A percentile compares a stretch with the other conserved stretches of the same genome.
Evolutionary conservation across 2,888 invertebrate genomes (phyloP).

Genomic region (Aleiodes leptofemur): DNA sequence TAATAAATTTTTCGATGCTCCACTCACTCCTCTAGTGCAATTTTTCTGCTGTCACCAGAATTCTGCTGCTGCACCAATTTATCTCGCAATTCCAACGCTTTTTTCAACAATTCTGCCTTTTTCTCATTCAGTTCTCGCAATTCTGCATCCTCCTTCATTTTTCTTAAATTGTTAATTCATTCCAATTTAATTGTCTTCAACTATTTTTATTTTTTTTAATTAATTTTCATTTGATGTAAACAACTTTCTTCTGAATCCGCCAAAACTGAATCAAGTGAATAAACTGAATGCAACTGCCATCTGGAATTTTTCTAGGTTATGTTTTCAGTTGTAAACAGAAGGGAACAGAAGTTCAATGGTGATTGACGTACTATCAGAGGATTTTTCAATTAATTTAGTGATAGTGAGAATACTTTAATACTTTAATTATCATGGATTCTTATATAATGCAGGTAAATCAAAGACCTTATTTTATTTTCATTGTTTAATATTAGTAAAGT

Average conservation of each 20-base stretch:
- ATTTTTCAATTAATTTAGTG: background rate
- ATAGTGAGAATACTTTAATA: slow-evolving; percentile 7
- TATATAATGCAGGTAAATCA: slow-evolving; percentile 65
- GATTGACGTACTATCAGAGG: too few relatives aligned
- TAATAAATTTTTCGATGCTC: slow-evolving; percentile 8
- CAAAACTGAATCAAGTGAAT: background rate
- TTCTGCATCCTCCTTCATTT: slow-evolving; percentile 45
- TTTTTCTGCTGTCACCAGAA: background rate
- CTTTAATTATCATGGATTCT: slow-evolving; percentile 60
- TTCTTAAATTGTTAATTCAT: background rate
- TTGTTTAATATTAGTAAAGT: slow-evolving; percentile 28
- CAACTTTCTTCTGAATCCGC: too few relatives aligned
- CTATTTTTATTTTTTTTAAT: too few relatives aligned
- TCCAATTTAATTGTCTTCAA: too few relatives aligned
- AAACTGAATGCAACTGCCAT: background rate
- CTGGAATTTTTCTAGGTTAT: background rate
- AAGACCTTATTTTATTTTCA: slow-evolving; percentile 10
- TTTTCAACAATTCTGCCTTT: slow-evolving; percentile 47
- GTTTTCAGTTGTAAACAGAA: slow-evolving; percentile 39
- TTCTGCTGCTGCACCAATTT: slow-evolving; percentile 47
- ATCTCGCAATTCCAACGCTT: slow-evolving; percentile 45
- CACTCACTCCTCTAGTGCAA: slow-evolving; percentile 16
- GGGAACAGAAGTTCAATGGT: slow-evolving; percentile 8
- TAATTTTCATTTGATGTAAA: too few relatives aligned
- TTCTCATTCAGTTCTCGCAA: slow-evolving; percentile 31